A percentile compares a stretch with the other conserved stretches of the same genome.
Conservation (phyloP, 2,113 vertebrate genomes). For the Heliornis fulica region DNA sequence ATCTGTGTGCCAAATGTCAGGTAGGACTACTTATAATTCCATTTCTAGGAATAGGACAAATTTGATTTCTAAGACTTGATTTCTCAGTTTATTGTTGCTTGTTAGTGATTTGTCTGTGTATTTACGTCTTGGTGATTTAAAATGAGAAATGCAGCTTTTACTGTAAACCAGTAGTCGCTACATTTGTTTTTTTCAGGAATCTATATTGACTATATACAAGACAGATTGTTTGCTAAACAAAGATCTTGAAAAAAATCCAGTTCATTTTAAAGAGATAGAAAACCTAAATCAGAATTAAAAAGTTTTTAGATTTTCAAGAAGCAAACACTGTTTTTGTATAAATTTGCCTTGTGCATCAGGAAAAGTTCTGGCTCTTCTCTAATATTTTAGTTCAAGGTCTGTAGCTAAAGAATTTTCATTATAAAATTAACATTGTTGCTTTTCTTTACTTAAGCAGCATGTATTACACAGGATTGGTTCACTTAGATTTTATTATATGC, state of each 20-base stretch:
- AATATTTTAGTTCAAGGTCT: not conserved
- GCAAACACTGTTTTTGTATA: not conserved
- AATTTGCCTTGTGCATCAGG: not conserved
- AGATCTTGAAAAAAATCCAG: not conserved
- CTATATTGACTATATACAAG: not conserved
- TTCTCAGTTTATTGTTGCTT: not conserved
- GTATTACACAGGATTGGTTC: not conserved
- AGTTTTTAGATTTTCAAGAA: not conserved
- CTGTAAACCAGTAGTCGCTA: not conserved
- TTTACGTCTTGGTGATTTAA: not conserved
- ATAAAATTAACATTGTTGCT: not conserved
- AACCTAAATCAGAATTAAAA: not conserved
- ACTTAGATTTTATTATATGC: not conserved
- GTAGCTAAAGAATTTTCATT: not conserved
- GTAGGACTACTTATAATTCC: not conserved
- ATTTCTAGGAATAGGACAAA: conserved; percentile 1
- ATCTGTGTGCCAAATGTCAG: not conserved
- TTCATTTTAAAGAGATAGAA: not conserved
- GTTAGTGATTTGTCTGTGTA: not conserved
- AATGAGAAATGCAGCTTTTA: not conserved
- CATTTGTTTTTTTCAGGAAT: not conserved
- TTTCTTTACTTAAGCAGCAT: not conserved
- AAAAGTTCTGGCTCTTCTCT: not conserved
- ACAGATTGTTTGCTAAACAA: not conserved
- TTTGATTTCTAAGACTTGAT: not conserved